These are phyloP conservation scores for Gonioctena quinquepunctata DNA, from an alignment of 1,140 invertebrate genomes.

Conservation along the genomic window DNA sequence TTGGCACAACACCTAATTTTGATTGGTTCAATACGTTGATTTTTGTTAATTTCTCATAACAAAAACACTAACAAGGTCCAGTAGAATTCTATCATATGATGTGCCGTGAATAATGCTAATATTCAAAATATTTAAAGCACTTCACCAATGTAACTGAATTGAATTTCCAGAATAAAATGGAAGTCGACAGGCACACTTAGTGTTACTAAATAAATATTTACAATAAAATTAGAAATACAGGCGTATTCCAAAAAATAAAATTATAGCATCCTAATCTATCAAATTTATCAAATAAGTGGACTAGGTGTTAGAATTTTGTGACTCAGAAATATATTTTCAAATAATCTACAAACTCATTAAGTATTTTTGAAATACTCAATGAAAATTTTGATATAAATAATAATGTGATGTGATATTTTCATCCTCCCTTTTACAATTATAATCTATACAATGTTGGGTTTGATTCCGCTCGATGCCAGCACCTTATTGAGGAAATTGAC, in stretches of 20 bases:
- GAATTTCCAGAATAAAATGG: constrained; percentile 13
- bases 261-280: constrained; percentile 17
- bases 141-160: constrained; percentile 40
- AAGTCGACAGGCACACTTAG: constrained; percentile 39
- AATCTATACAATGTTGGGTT: constrained; percentile 62
- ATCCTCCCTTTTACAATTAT: constrained; percentile 11
- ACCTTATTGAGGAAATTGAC: constrained; percentile 96
- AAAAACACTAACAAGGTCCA: constrained; percentile 47
- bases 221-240: constrained; percentile 21
- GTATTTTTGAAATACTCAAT: neutral
- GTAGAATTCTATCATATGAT: constrained; percentile 22
- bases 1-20: neutral
- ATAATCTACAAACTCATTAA: neutral
- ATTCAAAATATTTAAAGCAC: constrained; percentile 50
- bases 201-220: constrained; percentile 38
- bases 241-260: constrained; percentile 15
- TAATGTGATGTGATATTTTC: constrained; percentile 28
- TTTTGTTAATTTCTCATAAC: constrained; percentile 48
- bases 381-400: constrained; percentile 12
- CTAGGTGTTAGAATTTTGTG: constrained; percentile 25
- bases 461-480: constrained; percentile 65
- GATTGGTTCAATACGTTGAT: constrained; percentile 23
- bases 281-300: constrained; percentile 33
- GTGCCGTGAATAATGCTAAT: constrained; percentile 43
- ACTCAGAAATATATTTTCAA: neutral